These are phyloP conservation scores for Myrmecophaga tridactyla DNA, from an alignment of 2,113 vertebrate species.

Conservation along the genomic window DNA sequence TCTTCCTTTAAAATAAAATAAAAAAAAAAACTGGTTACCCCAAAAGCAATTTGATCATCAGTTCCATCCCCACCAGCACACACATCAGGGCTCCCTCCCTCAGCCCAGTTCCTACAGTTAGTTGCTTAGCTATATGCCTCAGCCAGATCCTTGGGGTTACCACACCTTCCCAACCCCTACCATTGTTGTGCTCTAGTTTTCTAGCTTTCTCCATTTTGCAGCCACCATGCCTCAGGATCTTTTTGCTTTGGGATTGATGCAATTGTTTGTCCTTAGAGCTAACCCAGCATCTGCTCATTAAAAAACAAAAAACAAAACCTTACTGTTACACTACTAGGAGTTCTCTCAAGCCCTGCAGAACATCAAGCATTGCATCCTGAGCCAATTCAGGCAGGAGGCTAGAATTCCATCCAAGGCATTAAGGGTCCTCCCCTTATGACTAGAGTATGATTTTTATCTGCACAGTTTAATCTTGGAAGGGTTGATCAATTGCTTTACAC, in stretches of 20 bases:
- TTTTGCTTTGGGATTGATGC: slow-evolving; percentile 11
- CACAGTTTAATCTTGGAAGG: not conserved
- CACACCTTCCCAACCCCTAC: not conserved
- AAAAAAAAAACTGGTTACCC: not conserved
- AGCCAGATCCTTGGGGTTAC: not conserved
- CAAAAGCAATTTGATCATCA: not conserved
- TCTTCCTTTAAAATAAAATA: not conserved
- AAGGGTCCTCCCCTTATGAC: not conserved
- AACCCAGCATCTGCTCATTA: not conserved
- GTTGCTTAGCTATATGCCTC: not conserved
- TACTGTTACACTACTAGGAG: not conserved
- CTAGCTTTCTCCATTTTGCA: not conserved
- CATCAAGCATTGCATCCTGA: not conserved
- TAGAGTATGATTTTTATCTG: not conserved
- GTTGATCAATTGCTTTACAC: not conserved
- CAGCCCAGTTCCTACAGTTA: not conserved
- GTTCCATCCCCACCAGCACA: not conserved
- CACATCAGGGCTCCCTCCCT: not conserved
- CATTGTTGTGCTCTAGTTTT: not conserved
- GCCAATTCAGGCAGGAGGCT: not conserved
- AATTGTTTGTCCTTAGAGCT: not conserved
- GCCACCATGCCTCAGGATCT: not conserved
- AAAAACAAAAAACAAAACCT: not conserved
- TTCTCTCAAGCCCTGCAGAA: not conserved
- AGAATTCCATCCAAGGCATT: not conserved